Conservation (phyloP, 2,888 invertebrate species). For the Drosophila emarginata region DNA sequence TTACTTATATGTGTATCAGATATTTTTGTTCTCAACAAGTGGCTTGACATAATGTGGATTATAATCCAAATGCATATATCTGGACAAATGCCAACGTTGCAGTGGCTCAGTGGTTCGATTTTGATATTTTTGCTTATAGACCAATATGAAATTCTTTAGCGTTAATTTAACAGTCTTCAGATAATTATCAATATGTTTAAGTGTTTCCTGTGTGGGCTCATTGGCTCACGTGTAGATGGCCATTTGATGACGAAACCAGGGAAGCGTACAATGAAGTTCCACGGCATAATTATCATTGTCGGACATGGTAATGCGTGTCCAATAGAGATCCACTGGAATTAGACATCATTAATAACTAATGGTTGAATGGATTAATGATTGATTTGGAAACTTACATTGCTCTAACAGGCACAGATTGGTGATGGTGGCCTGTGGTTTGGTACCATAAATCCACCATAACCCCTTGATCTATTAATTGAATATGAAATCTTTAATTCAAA, state of each 20-base stretch:
- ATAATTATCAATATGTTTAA: conserved; percentile 34
- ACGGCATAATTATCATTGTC: conserved; percentile 48
- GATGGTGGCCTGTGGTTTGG: conserved; percentile 13
- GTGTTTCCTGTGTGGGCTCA: conserved; percentile 14
- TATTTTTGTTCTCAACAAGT: conserved; percentile 42
- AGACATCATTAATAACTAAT: not conserved
- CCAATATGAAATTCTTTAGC: conserved; percentile 9
- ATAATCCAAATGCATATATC: conserved; percentile 46
- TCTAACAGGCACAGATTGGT: conserved; percentile 34
- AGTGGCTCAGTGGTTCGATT: conserved; percentile 17
- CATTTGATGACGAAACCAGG: conserved; percentile 59
- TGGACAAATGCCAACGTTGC: conserved; percentile 55
- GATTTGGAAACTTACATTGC: conserved; percentile 34
- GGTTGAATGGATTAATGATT: not conserved
- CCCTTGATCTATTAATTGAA: conserved; percentile 42
- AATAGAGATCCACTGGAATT: conserved; percentile 51
- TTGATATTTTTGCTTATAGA: conserved; percentile 24
- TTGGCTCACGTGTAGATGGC: conserved; percentile 40
- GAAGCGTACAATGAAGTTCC: conserved; percentile 51
- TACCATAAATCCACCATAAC: conserved; percentile 54
- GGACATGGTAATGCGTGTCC: conserved; percentile 53
- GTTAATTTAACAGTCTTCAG: conserved; percentile 33
- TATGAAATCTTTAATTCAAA: not conserved
- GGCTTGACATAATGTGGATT: conserved; percentile 56
- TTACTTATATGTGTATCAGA: conserved; percentile 40